Percentiles rank a stretch among this genome's conserved stretches.
phyloP scores from a whole-genome alignment of 1,140 invertebrate species.

The Triops cancriformis region DNA sequence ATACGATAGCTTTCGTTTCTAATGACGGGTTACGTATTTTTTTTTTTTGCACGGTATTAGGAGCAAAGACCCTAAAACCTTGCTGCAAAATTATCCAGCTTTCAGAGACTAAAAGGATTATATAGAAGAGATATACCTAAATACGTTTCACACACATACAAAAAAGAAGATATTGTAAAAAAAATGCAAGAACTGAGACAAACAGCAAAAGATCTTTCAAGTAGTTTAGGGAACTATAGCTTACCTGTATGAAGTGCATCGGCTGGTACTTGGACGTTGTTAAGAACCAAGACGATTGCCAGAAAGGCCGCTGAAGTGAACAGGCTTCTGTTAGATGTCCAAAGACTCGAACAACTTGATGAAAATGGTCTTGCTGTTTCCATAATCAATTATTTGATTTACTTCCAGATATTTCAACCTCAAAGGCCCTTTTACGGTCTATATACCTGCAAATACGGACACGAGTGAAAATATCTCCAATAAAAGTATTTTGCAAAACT shows the following conservation, averaged over 20 bases:
- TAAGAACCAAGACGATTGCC: not conserved
- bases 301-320: not conserved
- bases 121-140: not conserved
- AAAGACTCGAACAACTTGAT: not conserved
- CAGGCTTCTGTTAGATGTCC: not conserved
- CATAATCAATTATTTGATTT: not conserved
- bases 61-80: too few species aligned
- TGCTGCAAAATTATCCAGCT: too few species aligned
- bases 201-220: not conserved
- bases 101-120: not conserved
- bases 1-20: not conserved
- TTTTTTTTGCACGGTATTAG: too few species aligned
- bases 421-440: too few species aligned
- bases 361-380: not conserved
- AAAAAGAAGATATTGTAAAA: not conserved
- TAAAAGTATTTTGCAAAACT: too few species aligned
- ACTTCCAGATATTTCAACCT: too few species aligned
- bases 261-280: not conserved
- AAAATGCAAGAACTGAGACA: not conserved
- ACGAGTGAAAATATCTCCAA: too few species aligned
- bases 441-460: too few species aligned
- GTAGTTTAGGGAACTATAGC: not conserved
- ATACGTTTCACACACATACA: not conserved
- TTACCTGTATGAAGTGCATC: not conserved
- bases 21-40: constrained; percentile 1